phyloP scores from a whole-genome alignment of 30 jellyfish, hydroid and myxozoan species.

The Aurelia sp. region DNA sequence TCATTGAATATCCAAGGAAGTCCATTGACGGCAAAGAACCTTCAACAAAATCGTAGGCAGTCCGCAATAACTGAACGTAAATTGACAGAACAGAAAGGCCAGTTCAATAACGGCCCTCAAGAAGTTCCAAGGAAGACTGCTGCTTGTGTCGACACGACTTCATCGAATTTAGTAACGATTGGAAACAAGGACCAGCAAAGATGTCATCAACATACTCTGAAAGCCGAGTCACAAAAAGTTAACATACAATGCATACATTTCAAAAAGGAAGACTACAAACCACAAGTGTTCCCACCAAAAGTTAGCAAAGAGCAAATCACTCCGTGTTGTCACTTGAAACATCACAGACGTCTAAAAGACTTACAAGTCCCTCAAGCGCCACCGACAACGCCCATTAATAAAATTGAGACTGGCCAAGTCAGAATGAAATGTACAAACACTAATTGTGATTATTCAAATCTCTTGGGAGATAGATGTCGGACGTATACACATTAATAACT shows the following conservation, averaged over 20 bases:
- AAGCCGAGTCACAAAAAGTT: neutral
- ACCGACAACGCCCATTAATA: constrained; percentile 42
- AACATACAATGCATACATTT: constrained; percentile 21
- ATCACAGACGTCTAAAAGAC: neutral
- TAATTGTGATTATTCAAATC: neutral
- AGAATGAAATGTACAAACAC: neutral
- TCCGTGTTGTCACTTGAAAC: neutral
- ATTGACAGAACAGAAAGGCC: no score
- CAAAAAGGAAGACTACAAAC: neutral
- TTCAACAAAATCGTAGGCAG: neutral
- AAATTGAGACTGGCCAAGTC: neutral
- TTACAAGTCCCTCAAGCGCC: constrained; percentile 42
- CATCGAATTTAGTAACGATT: neutral
- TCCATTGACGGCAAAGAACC: neutral
- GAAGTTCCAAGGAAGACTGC: neutral
- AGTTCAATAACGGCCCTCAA: no score
- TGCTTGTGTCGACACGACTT: neutral
- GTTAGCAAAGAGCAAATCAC: neutral
- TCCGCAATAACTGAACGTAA: neutral
- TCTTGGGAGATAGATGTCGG: no score
- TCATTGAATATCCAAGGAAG: neutral
- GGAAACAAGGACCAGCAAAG: neutral
- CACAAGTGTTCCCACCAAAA: neutral
- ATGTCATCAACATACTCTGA: no score
- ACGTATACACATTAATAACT: no score